A percentile compares a stretch with the other conserved stretches of the same genome.
Evolutionary conservation across 2,797 vertebrate species (phyloP).

Genomic region (Limosa lapponica): DNA sequence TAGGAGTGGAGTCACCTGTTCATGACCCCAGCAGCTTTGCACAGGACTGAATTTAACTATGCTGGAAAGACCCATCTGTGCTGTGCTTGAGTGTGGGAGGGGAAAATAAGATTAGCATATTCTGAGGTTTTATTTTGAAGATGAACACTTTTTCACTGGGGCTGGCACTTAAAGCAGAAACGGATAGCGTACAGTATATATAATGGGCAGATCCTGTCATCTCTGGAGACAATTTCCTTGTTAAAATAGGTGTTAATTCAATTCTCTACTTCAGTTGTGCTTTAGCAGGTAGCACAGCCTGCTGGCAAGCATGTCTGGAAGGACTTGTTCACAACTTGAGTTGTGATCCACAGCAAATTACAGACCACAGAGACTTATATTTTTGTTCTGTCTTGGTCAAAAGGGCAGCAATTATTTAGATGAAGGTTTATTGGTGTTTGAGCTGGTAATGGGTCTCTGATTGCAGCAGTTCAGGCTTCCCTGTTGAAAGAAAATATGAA

Average conservation of each 20-base stretch:
- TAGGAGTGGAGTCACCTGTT: slow-evolving; percentile 27
- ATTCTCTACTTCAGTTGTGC: neutral
- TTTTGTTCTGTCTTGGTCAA: neutral
- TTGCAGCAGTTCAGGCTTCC: neutral
- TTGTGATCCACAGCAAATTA: neutral
- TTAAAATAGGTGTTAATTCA: neutral
- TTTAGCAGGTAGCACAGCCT: neutral
- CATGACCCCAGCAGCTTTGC: slow-evolving; percentile 13
- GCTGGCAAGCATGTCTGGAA: neutral
- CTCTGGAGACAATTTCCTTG: neutral
- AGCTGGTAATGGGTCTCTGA: neutral
- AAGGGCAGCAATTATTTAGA: neutral
- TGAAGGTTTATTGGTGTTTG: neutral
- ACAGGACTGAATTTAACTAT: neutral
- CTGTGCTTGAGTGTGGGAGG: neutral
- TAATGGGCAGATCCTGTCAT: neutral
- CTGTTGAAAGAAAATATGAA: neutral
- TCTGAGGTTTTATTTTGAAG: neutral
- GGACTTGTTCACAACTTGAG: neutral
- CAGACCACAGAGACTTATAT: neutral
- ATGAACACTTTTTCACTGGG: neutral
- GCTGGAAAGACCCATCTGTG: neutral
- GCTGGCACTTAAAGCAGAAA: neutral
- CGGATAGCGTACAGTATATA: neutral
- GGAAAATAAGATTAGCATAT: neutral